Evolutionary conservation across 23 tunicate species (phyloP), one percentile per base, ranked within the genome.

Genomic region (Corella eumyota): DNA sequence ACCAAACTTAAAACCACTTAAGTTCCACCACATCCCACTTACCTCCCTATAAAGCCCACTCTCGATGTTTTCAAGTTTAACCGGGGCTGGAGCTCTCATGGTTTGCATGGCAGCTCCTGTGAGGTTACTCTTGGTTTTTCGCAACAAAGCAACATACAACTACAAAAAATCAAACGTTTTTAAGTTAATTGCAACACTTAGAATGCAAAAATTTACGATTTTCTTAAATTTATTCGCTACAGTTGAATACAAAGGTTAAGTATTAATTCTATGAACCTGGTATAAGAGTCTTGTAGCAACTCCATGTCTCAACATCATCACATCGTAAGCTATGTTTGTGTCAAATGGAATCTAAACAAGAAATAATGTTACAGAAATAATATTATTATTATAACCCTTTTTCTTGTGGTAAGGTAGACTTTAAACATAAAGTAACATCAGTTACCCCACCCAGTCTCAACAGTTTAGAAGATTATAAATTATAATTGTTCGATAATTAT

Each of bases 61-160:
- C 60, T 85, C 85, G 36, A 85, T 77, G 31, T 46, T 36, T 52
- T 85, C 80, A 29, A 85, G 67, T 9, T 85, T 85, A 6, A 77
- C 73, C 30, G 96, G 88, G 1, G 88, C 96, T 24, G 88, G 32
- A 0, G 96, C 75, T 50, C 88, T 40, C 96, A 88, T 88, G 32
- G 87, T 79, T 53, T 88, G 73, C 83, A 88, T 88, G 1, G 96
- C 96, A 34, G 73, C 83, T 4, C 96, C 96, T 13, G 96, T 88
- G 19, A 88, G 52, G 20, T 88, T 88, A 71, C 69, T 88, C 52
- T 88, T 88, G 30, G 31, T 74, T 49, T 74, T 74, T 36, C 96
- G 40, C 53, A 79, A 81, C 56, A 88, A 24, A 30, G 91, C 79
- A 67, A 88, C 60, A 40, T 72, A 88, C 48, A 88, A 25, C 81